Evolutionary conservation across 2,113 vertebrate species (phyloP).

Genomic region (Benitochromis conjunctus): DNA sequence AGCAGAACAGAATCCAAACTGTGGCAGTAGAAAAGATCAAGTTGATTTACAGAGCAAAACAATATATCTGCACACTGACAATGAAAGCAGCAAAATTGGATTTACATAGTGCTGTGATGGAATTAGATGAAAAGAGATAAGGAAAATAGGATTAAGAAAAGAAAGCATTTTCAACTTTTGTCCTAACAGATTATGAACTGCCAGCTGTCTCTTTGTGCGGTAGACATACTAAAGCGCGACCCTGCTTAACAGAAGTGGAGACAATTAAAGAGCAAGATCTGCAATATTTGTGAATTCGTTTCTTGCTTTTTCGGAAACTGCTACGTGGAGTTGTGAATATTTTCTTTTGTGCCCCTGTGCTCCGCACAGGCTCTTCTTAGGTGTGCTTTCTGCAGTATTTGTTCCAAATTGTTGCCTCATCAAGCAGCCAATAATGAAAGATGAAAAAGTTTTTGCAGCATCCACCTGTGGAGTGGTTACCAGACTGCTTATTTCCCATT

Average conservation of each 20-base stretch:
- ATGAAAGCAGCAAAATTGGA: slow-evolving; percentile 49
- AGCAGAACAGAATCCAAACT: slow-evolving; percentile 34
- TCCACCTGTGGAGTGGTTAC: neutral
- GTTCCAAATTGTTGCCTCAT: neutral
- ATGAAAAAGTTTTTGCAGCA: neutral
- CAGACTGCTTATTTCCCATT: neutral
- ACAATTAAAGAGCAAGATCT: slow-evolving; percentile 15
- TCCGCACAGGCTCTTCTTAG: neutral
- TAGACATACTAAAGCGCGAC: slow-evolving; percentile 1
- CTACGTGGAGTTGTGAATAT: neutral
- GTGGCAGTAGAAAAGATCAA: slow-evolving; percentile 26
- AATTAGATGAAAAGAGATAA: slow-evolving; percentile 59
- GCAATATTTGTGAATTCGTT: slow-evolving; percentile 31
- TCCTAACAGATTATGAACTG: slow-evolving; percentile 42
- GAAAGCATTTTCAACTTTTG: slow-evolving; percentile 49
- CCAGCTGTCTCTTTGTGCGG: slow-evolving; percentile 8
- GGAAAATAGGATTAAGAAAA: slow-evolving; percentile 59
- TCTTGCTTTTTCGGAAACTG: neutral
- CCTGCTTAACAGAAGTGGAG: slow-evolving; percentile 28
- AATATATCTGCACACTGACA: slow-evolving; percentile 36
- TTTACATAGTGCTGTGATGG: slow-evolving; percentile 39
- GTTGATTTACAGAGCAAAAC: slow-evolving; percentile 42
- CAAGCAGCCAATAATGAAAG: neutral
- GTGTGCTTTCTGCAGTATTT: neutral
- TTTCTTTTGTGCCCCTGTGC: neutral